These are phyloP conservation scores for Epirrhoe tristata DNA, from an alignment of 2,888 invertebrate species.

Conservation along the genomic window DNA sequence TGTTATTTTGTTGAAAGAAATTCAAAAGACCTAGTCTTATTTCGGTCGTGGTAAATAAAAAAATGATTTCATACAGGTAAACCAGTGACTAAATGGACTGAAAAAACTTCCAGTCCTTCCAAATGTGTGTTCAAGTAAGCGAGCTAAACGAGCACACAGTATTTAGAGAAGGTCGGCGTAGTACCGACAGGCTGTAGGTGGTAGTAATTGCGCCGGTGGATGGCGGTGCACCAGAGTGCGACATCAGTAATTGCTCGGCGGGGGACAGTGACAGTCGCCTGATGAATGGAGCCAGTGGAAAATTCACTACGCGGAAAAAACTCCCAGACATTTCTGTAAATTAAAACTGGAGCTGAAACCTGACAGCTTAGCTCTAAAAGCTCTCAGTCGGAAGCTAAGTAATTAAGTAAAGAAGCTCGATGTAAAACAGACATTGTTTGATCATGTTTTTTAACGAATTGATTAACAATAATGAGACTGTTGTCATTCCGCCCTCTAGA, in stretches of 20 bases:
- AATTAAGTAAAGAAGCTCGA: conserved; percentile 25
- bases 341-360: conserved; percentile 67
- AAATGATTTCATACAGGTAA: background rate
- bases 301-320: conserved; percentile 68
- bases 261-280: conserved; percentile 73
- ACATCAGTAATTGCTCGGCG: conserved; percentile 80
- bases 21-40: background rate
- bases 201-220: conserved; percentile 70
- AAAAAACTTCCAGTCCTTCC: conserved; percentile 13
- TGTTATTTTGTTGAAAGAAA: background rate
- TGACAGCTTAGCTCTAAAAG: conserved; percentile 43
- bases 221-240: conserved; percentile 70
- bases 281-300: conserved; percentile 76
- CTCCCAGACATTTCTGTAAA: conserved; percentile 70
- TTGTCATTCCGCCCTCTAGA: conserved; percentile 12
- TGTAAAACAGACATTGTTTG: conserved; percentile 19
- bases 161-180: conserved; percentile 46
- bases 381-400: conserved; percentile 17
- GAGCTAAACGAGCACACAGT: conserved; percentile 25
- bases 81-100: background rate
- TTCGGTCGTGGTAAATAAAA: background rate
- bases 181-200: conserved; percentile 51
- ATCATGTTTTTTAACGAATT: conserved; percentile 24
- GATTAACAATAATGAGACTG: conserved; percentile 13
- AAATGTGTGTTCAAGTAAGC: conserved; percentile 36